Conservation (phyloP, 2,113 vertebrate species). For the Barnardius zonarius region DNA sequence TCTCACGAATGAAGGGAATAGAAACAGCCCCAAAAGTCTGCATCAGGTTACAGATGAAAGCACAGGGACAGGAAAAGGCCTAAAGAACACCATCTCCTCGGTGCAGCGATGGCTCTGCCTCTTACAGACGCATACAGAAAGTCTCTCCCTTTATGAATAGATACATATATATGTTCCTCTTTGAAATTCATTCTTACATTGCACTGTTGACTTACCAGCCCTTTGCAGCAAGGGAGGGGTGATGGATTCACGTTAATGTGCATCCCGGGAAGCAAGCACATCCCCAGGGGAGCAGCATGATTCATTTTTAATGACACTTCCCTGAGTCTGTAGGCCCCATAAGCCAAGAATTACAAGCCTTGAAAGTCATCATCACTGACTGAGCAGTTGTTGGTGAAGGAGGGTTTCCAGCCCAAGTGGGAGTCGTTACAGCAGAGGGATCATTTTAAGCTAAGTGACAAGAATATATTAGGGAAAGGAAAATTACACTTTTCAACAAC, state of each 20-base stretch:
- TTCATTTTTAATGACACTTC: conserved; percentile 63
- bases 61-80: background rate
- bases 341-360: conserved; percentile 64
- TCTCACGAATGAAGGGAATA: background rate
- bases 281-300: conserved; percentile 43
- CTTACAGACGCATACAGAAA: background rate
- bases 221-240: background rate
- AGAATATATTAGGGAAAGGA: conserved; percentile 57
- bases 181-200: background rate
- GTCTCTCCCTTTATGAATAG: background rate
- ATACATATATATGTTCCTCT: background rate
- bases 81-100: background rate
- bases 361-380: conserved; percentile 45
- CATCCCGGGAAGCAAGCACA: conserved; percentile 33
- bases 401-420: conserved; percentile 57
- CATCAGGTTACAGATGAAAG: background rate
- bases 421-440: conserved; percentile 43
- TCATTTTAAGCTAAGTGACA: conserved; percentile 65
- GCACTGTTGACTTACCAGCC: background rate
- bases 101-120: background rate
- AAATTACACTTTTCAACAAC: conserved; percentile 54
- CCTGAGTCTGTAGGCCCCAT: conserved; percentile 9
- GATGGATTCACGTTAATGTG: background rate
- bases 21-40: background rate
- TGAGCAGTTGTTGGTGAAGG: conserved; percentile 57